Evolutionary conservation across 2,113 vertebrate species (phyloP).

Genomic region (Halcyon senegalensis): DNA sequence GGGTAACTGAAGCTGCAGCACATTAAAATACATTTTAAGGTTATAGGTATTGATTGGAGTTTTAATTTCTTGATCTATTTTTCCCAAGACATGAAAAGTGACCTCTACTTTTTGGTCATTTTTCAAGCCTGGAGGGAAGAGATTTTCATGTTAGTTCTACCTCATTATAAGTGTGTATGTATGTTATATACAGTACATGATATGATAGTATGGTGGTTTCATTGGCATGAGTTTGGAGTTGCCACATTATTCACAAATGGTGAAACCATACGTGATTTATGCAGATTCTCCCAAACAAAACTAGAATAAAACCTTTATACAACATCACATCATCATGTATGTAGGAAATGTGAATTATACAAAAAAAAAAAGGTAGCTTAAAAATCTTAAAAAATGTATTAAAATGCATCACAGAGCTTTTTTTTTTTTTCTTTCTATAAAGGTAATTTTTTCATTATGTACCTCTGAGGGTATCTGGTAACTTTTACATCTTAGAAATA

Average conservation of each 20-base stretch:
- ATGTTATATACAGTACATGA: not conserved
- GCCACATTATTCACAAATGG: not conserved
- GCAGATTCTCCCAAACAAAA: not conserved
- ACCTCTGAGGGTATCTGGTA: not conserved
- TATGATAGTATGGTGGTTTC: not conserved
- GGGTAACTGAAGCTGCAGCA: constrained; percentile 65
- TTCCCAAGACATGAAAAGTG: not conserved
- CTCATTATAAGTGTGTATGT: not conserved
- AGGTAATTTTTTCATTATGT: not conserved
- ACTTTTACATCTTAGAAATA: not conserved
- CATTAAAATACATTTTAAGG: constrained; percentile 64
- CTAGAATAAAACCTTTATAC: not conserved
- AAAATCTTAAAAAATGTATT: not conserved
- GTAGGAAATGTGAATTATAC: not conserved
- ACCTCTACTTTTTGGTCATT: not conserved
- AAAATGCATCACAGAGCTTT: not conserved
- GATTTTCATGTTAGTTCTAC: not conserved
- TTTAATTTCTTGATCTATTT: constrained; percentile 39
- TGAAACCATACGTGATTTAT: not conserved
- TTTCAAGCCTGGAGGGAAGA: constrained; percentile 29
- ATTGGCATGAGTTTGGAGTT: not conserved
- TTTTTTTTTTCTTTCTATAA: not conserved
- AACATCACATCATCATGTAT: not conserved
- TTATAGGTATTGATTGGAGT: constrained; percentile 44
- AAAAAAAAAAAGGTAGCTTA: not conserved